phyloP scores from a whole-genome alignment of 1,140 invertebrate species.

The Leucophenga varia region DNA sequence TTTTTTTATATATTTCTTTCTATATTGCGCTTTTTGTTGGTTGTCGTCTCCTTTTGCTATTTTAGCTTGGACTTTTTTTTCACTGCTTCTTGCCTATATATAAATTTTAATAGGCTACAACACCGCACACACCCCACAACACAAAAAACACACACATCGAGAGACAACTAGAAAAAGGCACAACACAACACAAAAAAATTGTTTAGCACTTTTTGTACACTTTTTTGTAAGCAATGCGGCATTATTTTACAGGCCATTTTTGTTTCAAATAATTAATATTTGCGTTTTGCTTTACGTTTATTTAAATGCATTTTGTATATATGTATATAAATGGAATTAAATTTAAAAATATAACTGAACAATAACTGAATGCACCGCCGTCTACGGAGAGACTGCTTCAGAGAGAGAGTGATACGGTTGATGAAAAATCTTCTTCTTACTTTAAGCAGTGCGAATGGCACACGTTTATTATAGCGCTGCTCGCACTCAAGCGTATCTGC shows the following conservation, averaged over 20 bases:
- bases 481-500: no score
- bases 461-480: no score
- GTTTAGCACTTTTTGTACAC: constrained; percentile 35
- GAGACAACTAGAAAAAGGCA: constrained; percentile 1
- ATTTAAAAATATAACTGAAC: no score
- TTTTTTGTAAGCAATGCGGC: constrained; percentile 39
- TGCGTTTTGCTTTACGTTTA: constrained; percentile 39
- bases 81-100: constrained; percentile 22
- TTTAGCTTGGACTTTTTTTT: constrained; percentile 34
- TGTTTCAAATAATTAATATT: no score
- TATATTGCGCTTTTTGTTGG: constrained; percentile 19
- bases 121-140: constrained; percentile 28
- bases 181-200: constrained; percentile 38
- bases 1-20: constrained; percentile 10
- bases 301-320: constrained; percentile 44
- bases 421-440: no score
- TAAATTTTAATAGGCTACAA: constrained; percentile 3
- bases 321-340: no score
- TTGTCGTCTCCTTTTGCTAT: constrained; percentile 46
- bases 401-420: no score
- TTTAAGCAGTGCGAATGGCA: no score
- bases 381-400: no score
- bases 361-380: no score
- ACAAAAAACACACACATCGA: constrained; percentile 20
- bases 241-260: constrained; percentile 46